phyloP scores from a whole-genome alignment of 1,140 invertebrate genomes.

The Potamilus streckersoni region DNA sequence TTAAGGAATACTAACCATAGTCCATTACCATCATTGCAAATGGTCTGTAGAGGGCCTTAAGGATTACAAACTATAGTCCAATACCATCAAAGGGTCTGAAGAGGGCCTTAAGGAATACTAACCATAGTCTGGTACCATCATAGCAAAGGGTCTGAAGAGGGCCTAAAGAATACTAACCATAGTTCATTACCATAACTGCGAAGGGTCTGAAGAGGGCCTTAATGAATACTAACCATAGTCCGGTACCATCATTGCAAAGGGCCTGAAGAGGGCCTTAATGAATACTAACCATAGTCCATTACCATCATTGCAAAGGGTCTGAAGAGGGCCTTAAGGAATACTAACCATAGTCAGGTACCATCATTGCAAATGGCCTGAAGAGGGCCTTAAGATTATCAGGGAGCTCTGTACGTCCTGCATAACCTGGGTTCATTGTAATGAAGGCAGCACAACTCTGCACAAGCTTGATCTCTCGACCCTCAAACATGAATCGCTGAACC shows the following conservation, averaged over 20 bases:
- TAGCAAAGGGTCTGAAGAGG: too few species aligned
- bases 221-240: conserved; percentile 78
- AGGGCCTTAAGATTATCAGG: conserved; percentile 75
- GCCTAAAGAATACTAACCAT: conserved; percentile 57
- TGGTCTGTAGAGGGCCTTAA: conserved; percentile 83
- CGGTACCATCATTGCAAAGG: conserved; percentile 65
- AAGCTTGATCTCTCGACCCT: conserved; percentile 68
- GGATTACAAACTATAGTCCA: background rate
- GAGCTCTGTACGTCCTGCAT: conserved; percentile 82
- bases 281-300: too few species aligned
- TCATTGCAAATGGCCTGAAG: conserved; percentile 91
- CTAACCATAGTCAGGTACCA: conserved; percentile 90
- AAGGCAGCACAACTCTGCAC: conserved; percentile 66
- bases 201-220: too few species aligned
- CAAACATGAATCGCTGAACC: conserved; percentile 68
- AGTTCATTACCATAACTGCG: too few species aligned
- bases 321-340: background rate
- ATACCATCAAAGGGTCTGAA: too few species aligned
- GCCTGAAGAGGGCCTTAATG: too few species aligned
- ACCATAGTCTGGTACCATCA: too few species aligned
- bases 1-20: conserved; percentile 75
- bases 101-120: too few species aligned
- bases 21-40: conserved; percentile 95
- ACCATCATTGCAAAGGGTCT: too few species aligned
- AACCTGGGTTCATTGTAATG: conserved; percentile 81